phyloP scores from a whole-genome alignment of 2,888 invertebrate genomes.

The Cephus spinipes region DNA sequence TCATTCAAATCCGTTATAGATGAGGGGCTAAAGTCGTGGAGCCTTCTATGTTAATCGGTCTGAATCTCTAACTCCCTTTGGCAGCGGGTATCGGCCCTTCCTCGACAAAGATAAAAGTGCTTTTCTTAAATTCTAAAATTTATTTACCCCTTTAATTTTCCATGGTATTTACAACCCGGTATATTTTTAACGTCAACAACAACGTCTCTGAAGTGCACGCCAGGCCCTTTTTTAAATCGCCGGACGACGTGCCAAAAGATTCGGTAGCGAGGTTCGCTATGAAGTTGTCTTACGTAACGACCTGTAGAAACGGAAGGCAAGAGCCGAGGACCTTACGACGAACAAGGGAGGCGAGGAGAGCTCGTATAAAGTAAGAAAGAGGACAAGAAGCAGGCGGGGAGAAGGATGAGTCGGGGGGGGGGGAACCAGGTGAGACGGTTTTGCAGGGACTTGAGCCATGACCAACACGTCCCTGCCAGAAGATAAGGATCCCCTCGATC shows the following conservation, averaged over 20 bases:
- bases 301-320: background rate
- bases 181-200: background rate
- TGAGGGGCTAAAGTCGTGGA: too few relatives aligned
- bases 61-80: background rate
- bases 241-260: background rate
- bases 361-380: background rate
- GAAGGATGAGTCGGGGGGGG: constrained; percentile 33
- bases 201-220: background rate
- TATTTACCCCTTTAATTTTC: background rate
- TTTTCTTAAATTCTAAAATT: background rate
- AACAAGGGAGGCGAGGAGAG: background rate
- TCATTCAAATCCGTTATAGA: too few relatives aligned
- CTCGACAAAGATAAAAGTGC: background rate
- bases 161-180: background rate
- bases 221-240: background rate
- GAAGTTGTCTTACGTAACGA: constrained; percentile 16
- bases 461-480: constrained; percentile 51
- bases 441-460: constrained; percentile 60
- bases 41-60: background rate
- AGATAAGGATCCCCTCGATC: constrained; percentile 64
- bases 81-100: background rate
- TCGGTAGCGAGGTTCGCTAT: background rate
- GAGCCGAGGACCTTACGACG: background rate
- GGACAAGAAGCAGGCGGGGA: background rate
- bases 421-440: constrained; percentile 62